Evolutionary conservation across 1,140 invertebrate genomes (phyloP).

Genomic region (Drosophila repleta): DNA sequence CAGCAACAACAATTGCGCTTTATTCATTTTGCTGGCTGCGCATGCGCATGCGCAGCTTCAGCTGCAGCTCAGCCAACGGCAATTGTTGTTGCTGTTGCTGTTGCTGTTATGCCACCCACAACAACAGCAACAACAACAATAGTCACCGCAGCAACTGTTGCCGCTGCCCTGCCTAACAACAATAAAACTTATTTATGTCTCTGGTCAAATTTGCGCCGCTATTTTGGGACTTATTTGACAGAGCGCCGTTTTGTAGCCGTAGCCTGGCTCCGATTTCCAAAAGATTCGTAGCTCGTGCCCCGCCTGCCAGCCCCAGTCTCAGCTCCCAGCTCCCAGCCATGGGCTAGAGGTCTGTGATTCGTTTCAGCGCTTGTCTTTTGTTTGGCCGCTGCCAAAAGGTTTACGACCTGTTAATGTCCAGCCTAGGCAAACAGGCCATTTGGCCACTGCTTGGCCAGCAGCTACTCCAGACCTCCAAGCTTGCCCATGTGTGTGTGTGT

Average conservation of each 20-base stretch:
- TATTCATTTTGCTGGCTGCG: conserved; percentile 37
- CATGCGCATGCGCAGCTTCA: conserved; percentile 48
- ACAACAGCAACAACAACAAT: conserved; percentile 21
- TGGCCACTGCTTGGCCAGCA: conserved; percentile 29
- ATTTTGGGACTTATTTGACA: conserved; percentile 82
- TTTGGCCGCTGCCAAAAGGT: conserved; percentile 76
- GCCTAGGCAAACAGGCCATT: conserved; percentile 70
- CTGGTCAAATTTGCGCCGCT: conserved; percentile 78
- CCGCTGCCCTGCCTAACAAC: conserved; percentile 43
- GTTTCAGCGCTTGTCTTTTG: conserved; percentile 79
- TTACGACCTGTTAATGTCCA: conserved; percentile 82
- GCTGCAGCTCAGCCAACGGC: conserved; percentile 19
- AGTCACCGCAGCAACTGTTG: not conserved
- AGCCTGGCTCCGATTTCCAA: conserved; percentile 67
- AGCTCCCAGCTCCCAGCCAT: conserved; percentile 47
- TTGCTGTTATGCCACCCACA: conserved; percentile 32
- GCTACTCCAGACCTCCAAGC: conserved; percentile 8
- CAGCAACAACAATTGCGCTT: conserved; percentile 44
- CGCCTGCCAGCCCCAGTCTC: conserved; percentile 16
- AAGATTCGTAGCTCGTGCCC: conserved; percentile 7
- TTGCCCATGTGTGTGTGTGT: not conserved
- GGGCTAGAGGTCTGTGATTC: conserved; percentile 18
- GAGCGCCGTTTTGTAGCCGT: conserved; percentile 73
- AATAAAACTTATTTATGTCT: conserved; percentile 83
- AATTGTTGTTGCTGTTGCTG: conserved; percentile 18